phyloP scores from a whole-genome alignment of 2,797 vertebrate species.

The Gobionotothen gibberifrons region DNA sequence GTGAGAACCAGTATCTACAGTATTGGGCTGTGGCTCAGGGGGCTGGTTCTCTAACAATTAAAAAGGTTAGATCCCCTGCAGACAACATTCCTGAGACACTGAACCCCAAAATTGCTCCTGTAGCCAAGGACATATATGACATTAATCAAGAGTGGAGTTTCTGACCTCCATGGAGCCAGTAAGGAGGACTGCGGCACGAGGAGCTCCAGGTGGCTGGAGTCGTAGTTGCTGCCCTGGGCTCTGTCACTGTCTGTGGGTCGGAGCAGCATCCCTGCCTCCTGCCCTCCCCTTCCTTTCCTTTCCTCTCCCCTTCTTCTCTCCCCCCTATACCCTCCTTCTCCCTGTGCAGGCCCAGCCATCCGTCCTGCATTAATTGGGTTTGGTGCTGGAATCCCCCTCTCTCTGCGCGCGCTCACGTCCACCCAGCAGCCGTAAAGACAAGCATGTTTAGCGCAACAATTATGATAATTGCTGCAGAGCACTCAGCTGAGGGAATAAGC shows the following conservation, averaged over 20 bases:
- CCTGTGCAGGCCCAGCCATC: slow-evolving; percentile 84
- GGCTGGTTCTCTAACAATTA: too few species aligned
- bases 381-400: slow-evolving; percentile 89
- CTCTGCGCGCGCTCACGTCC: slow-evolving; percentile 84
- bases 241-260: slow-evolving; percentile 52
- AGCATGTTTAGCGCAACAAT: slow-evolving; percentile 97
- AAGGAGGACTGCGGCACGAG: slow-evolving; percentile 50
- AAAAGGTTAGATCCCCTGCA: too few species aligned
- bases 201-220: slow-evolving; percentile 88
- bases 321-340: slow-evolving; percentile 77
- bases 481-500: slow-evolving; percentile 91
- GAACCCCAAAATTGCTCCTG: too few species aligned
- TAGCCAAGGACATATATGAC: too few species aligned
- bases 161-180: slow-evolving; percentile 81
- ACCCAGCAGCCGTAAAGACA: slow-evolving; percentile 87
- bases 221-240: slow-evolving; percentile 43
- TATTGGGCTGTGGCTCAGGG: too few species aligned
- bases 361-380: slow-evolving; percentile 95
- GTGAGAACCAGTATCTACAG: slow-evolving; percentile 80
- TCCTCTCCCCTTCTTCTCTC: too few species aligned
- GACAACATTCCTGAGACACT: too few species aligned
- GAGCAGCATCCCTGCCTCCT: slow-evolving; percentile 37
- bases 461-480: slow-evolving; percentile 98
- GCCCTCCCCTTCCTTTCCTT: slow-evolving; percentile 53
- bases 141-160: slow-evolving; percentile 76